phyloP scores from a whole-genome alignment of 2,888 invertebrate species.

The Papilio elwesi region DNA sequence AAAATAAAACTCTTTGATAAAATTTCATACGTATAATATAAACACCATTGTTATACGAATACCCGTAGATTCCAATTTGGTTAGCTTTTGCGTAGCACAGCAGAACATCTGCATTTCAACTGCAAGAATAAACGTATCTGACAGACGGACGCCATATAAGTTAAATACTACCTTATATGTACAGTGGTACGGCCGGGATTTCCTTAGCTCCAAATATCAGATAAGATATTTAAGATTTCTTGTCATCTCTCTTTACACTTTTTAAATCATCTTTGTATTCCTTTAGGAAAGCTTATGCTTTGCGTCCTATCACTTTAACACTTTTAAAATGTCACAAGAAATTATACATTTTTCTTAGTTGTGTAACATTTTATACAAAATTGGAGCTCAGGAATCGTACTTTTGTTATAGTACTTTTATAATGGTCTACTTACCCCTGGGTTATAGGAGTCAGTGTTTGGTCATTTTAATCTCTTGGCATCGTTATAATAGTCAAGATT shows the following conservation, averaged over 20 bases:
- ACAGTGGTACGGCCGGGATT: background rate
- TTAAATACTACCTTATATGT: conserved; percentile 12
- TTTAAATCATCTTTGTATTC: conserved; percentile 35
- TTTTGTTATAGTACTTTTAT: too few species aligned
- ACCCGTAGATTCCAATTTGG: conserved; percentile 63
- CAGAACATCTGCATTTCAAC: conserved; percentile 73
- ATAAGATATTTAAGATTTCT: conserved; percentile 14
- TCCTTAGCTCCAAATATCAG: background rate
- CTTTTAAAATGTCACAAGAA: conserved; percentile 9
- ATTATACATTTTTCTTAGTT: background rate
- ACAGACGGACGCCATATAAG: background rate
- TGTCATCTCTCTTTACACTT: conserved; percentile 30
- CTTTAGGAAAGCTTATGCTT: conserved; percentile 24
- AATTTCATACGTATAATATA: conserved; percentile 41
- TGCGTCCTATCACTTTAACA: conserved; percentile 20
- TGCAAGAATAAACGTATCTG: conserved; percentile 65
- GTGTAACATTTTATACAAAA: too few species aligned
- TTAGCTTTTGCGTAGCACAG: conserved; percentile 78
- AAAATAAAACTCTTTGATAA: conserved; percentile 29
- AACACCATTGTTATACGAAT: conserved; percentile 60
- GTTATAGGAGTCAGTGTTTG: too few species aligned
- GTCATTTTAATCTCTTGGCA: too few species aligned
- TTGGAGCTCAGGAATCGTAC: too few species aligned
- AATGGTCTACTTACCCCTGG: too few species aligned
- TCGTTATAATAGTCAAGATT: too few species aligned